Percentiles rank a stretch among this genome's conserved stretches.
These are phyloP conservation scores for Drosophila pseudotalamancana DNA, from an alignment of 2,888 invertebrate species.

Conservation along the genomic window DNA sequence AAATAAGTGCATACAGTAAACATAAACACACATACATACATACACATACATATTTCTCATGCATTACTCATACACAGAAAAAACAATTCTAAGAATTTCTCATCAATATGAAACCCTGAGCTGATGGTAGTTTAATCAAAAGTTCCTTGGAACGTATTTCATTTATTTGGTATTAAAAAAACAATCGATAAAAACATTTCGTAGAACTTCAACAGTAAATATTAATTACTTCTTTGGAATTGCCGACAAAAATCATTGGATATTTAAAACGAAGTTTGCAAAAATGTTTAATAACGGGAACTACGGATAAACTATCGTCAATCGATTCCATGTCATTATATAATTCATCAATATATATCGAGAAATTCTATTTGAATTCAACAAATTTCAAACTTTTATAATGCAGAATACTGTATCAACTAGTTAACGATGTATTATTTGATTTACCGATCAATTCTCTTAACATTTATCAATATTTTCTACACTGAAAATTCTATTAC, in stretches of 20 bases:
- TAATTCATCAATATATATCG: no score
- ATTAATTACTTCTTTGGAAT: no score
- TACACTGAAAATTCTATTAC: not conserved
- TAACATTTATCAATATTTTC: not conserved
- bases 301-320: not conserved
- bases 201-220: no score
- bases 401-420: no score
- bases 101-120: constrained; percentile 2
- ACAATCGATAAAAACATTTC: no score
- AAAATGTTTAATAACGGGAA: no score
- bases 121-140: constrained; percentile 20
- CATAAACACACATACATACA: constrained; percentile 36
- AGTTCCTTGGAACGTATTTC: no score
- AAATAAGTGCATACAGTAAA: constrained; percentile 4
- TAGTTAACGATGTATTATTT: not conserved
- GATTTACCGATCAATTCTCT: not conserved
- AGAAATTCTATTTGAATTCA: not conserved
- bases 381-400: no score
- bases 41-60: constrained; percentile 20
- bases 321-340: not conserved
- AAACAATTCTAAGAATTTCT: constrained; percentile 8
- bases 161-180: not conserved
- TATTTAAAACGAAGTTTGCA: no score
- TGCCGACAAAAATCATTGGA: no score
- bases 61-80: constrained; percentile 11